Evolutionary conservation across 2,797 vertebrate species (phyloP).

Genomic region (Syngnathus rostellatus): DNA sequence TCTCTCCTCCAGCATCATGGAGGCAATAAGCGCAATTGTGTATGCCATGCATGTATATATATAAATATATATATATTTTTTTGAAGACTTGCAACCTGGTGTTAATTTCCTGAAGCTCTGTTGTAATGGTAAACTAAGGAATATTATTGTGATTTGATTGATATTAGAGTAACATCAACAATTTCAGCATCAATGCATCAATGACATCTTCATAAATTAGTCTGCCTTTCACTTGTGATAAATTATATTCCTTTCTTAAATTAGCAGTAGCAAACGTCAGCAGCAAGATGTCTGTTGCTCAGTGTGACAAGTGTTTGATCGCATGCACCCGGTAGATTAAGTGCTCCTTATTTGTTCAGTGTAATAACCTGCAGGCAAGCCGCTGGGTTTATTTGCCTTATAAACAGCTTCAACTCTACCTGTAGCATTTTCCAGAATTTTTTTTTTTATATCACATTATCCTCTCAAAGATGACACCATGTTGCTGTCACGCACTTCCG

Average conservation of each 20-base stretch:
- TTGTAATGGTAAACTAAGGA: too few relatives aligned
- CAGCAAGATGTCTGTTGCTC: not conserved
- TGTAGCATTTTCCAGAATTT: not conserved
- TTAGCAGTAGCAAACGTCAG: not conserved
- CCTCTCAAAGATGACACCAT: not conserved
- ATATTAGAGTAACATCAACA: too few relatives aligned
- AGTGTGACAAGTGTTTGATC: not conserved
- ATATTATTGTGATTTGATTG: too few relatives aligned
- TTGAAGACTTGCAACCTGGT: not conserved
- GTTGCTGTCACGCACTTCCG: not conserved
- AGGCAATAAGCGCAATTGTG: not conserved
- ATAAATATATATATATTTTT: not conserved
- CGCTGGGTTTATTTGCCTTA: conserved; percentile 32
- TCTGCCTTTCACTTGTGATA: not conserved
- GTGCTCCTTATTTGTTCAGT: conserved; percentile 33
- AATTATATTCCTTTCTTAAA: not conserved
- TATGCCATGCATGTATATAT: not conserved
- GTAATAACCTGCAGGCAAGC: conserved; percentile 16
- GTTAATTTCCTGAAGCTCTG: not conserved
- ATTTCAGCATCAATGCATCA: too few relatives aligned
- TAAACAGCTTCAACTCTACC: conserved; percentile 21
- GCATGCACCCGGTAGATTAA: not conserved
- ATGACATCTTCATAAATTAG: too few relatives aligned
- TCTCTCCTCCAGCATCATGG: not conserved
- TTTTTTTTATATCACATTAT: not conserved